phyloP scores from a whole-genome alignment of 2,888 invertebrate genomes.

The Tridacna gigas region DNA sequence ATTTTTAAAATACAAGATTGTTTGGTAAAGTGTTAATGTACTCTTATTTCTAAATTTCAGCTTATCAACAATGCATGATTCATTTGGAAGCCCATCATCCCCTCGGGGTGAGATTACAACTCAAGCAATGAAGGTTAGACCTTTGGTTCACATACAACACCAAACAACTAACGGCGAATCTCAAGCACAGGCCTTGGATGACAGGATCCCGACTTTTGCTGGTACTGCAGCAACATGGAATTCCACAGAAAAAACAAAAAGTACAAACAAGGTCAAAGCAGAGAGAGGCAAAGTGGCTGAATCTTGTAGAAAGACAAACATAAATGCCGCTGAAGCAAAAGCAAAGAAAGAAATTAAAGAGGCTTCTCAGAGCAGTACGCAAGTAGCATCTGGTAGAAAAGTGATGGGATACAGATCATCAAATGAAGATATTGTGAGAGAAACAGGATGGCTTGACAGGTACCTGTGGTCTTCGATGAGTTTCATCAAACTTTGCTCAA shows the following conservation, averaged over 20 bases:
- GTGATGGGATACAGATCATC: neutral
- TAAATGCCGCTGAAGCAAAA: neutral
- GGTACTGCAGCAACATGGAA: neutral
- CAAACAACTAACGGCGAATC: constrained; percentile 17
- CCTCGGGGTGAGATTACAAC: constrained; percentile 25
- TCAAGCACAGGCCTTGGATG: constrained; percentile 1
- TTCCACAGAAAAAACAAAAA: constrained; percentile 2
- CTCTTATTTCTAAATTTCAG: constrained; percentile 35
- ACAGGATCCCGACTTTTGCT: constrained; percentile 7
- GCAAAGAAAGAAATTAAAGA: neutral
- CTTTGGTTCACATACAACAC: neutral
- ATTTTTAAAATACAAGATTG: too few species aligned
- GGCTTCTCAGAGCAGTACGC: neutral
- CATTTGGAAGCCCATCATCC: constrained; percentile 61
- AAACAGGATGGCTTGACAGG: neutral
- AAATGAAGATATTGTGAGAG: neutral
- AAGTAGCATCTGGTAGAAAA: neutral
- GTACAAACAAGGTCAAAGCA: neutral
- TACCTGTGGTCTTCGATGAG: neutral
- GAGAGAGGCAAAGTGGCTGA: neutral
- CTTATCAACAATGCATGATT: constrained; percentile 61
- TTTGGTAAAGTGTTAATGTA: too few species aligned
- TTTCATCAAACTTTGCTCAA: too few species aligned
- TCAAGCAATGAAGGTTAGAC: neutral
- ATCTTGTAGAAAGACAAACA: neutral